Evolutionary conservation across 1,140 invertebrate genomes (phyloP).

Genomic region (Drosophila novamexicana): DNA sequence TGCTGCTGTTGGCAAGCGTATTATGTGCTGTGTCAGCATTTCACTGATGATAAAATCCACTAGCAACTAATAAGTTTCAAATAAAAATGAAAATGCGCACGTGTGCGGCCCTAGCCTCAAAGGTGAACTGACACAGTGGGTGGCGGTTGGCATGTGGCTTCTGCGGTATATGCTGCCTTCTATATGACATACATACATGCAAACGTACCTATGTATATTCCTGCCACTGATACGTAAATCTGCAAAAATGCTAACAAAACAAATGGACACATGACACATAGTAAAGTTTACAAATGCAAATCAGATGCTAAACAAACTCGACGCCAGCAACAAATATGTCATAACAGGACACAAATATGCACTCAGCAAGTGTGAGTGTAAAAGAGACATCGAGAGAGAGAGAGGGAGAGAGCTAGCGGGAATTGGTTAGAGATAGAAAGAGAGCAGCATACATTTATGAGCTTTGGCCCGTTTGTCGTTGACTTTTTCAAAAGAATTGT

Average conservation of each 20-base stretch:
- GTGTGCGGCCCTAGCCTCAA: slow-evolving; percentile 34
- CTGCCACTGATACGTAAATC: slow-evolving; percentile 58
- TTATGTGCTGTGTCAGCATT: slow-evolving; percentile 44
- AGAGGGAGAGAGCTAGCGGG: slow-evolving; percentile 8
- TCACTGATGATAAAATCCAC: slow-evolving; percentile 50
- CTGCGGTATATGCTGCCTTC: slow-evolving; percentile 19
- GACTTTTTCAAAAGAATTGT: slow-evolving; percentile 81
- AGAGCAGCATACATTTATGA: slow-evolving; percentile 66
- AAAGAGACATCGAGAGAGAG: slow-evolving; percentile 13
- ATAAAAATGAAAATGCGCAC: slow-evolving; percentile 62
- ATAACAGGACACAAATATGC: slow-evolving; percentile 58
- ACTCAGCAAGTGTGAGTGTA: slow-evolving; percentile 28
- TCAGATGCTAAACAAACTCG: slow-evolving; percentile 80
- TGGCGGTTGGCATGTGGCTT: neutral
- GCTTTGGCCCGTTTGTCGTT: slow-evolving; percentile 67
- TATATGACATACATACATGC: neutral
- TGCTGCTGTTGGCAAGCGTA: slow-evolving; percentile 30
- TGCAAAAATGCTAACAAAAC: slow-evolving; percentile 41
- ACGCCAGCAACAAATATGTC: slow-evolving; percentile 76
- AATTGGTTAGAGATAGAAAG: slow-evolving; percentile 5
- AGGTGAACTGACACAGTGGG: slow-evolving; percentile 11
- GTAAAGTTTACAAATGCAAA: slow-evolving; percentile 81
- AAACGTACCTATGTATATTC: neutral
- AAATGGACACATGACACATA: slow-evolving; percentile 68
- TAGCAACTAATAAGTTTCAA: slow-evolving; percentile 74